A percentile compares a stretch with the other conserved stretches of the same genome.
phyloP scores from a whole-genome alignment of 1,140 invertebrate species.

The Mycetomoellerius zeteki region DNA sequence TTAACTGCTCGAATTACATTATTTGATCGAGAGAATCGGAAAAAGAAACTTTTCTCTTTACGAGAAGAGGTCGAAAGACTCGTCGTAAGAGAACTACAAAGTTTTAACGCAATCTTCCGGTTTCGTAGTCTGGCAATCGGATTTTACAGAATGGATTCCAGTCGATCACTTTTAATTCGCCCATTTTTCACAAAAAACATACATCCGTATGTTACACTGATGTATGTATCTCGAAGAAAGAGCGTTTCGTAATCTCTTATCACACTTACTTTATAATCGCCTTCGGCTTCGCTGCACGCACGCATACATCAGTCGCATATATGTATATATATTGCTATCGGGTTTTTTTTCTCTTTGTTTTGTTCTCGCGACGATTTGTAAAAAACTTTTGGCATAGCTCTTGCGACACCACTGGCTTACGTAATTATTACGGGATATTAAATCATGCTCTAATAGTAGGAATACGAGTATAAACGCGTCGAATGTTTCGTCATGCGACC shows the following conservation, averaged over 20 bases:
- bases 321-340: slow-evolving; percentile 46
- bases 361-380: slow-evolving; percentile 31
- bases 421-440: slow-evolving; percentile 51
- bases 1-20: background rate
- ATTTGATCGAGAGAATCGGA: background rate
- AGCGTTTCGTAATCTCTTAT: slow-evolving; percentile 13
- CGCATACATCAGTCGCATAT: slow-evolving; percentile 35
- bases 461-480: slow-evolving; percentile 53
- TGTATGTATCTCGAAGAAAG: slow-evolving; percentile 18
- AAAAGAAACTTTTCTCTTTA: background rate
- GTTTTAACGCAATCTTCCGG: background rate
- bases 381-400: slow-evolving; percentile 52
- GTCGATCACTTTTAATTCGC: slow-evolving; percentile 53
- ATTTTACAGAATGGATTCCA: slow-evolving; percentile 10
- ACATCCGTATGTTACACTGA: slow-evolving; percentile 24
- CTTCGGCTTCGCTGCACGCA: slow-evolving; percentile 25
- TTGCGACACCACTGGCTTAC: slow-evolving; percentile 45
- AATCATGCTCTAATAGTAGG: slow-evolving; percentile 37
- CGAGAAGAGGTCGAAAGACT: background rate
- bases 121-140: background rate
- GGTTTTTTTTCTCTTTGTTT: background rate
- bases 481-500: slow-evolving; percentile 12
- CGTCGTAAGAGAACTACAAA: background rate
- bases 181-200: slow-evolving; percentile 51
- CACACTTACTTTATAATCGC: background rate